Evolutionary conservation across 1,140 invertebrate genomes (phyloP).

Genomic region (Eueides isabella): DNA sequence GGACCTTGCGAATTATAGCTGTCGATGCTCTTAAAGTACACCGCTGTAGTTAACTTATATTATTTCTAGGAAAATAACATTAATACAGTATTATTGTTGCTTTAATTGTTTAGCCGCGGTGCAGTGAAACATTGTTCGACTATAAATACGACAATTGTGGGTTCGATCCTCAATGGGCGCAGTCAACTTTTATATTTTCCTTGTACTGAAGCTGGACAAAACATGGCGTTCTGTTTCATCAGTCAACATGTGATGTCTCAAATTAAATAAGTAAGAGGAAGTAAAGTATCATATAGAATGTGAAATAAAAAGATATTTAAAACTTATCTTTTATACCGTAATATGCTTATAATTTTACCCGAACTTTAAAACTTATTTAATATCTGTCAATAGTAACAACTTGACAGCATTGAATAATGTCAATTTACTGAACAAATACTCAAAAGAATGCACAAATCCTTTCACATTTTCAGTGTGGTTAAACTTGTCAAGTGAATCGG

Average conservation of each 20-base stretch:
- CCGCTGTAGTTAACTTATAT: neutral
- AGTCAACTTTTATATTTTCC: too few relatives aligned
- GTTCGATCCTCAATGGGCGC: neutral
- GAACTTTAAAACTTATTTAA: neutral
- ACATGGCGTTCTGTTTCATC: too few relatives aligned
- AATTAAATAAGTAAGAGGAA: too few relatives aligned
- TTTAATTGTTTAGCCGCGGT: too few relatives aligned
- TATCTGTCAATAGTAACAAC: neutral
- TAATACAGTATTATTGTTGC: neutral
- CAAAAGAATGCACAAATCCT: conserved; percentile 13
- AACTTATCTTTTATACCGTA: too few relatives aligned
- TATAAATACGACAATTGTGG: neutral
- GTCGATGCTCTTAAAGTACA: neutral
- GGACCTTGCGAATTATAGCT: neutral
- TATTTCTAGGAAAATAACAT: neutral
- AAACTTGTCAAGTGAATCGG: conserved; percentile 13
- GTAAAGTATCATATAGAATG: too few relatives aligned
- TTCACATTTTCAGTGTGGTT: conserved; percentile 8
- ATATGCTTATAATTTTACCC: neutral
- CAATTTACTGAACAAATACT: conserved; percentile 1
- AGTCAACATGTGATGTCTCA: too few relatives aligned
- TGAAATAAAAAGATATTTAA: too few relatives aligned
- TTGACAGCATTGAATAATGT: neutral
- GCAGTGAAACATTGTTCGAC: neutral
- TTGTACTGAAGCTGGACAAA: too few relatives aligned